Evolutionary conservation across 2,888 invertebrate genomes (phyloP).

Genomic region (Plemyria rubiginata): DNA sequence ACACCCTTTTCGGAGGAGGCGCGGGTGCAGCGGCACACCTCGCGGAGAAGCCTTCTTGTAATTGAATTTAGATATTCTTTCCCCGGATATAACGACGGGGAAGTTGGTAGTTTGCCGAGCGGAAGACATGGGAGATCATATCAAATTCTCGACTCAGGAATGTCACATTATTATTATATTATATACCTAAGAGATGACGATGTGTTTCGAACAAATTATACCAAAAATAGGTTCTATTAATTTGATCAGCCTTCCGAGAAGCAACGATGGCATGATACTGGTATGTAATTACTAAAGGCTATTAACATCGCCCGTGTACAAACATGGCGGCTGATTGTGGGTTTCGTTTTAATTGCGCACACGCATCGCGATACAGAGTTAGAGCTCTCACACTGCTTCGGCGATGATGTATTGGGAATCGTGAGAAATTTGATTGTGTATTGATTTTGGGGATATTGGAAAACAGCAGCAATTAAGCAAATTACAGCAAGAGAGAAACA

Average conservation of each 20-base stretch:
- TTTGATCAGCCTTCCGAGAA: slow-evolving; percentile 83
- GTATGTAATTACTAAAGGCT: slow-evolving; percentile 83
- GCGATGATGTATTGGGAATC: slow-evolving; percentile 63
- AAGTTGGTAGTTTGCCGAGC: slow-evolving; percentile 70
- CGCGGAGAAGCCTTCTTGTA: slow-evolving; percentile 81
- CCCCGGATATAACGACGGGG: slow-evolving; percentile 75
- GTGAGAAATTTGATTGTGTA: slow-evolving; percentile 77
- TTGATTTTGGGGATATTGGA: slow-evolving; percentile 59
- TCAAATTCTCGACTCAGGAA: slow-evolving; percentile 68
- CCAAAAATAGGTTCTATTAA: slow-evolving; percentile 80
- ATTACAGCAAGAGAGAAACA: slow-evolving; percentile 3
- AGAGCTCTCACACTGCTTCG: slow-evolving; percentile 73
- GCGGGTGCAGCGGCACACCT: slow-evolving; percentile 81
- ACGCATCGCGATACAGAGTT: slow-evolving; percentile 78
- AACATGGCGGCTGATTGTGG: slow-evolving; percentile 84
- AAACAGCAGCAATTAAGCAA: slow-evolving; percentile 16
- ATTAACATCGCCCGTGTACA: slow-evolving; percentile 84
- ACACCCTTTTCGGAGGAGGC: slow-evolving; percentile 80
- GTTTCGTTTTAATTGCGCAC: slow-evolving; percentile 84
- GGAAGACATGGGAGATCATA: slow-evolving; percentile 71
- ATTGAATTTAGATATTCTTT: slow-evolving; percentile 84
- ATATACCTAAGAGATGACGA: slow-evolving; percentile 11
- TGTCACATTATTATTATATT: slow-evolving; percentile 58
- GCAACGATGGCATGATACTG: slow-evolving; percentile 78
- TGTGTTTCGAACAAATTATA: slow-evolving; percentile 39